Conservation (phyloP, 2,113 vertebrate species). For the Fukomys damarensis region DNA sequence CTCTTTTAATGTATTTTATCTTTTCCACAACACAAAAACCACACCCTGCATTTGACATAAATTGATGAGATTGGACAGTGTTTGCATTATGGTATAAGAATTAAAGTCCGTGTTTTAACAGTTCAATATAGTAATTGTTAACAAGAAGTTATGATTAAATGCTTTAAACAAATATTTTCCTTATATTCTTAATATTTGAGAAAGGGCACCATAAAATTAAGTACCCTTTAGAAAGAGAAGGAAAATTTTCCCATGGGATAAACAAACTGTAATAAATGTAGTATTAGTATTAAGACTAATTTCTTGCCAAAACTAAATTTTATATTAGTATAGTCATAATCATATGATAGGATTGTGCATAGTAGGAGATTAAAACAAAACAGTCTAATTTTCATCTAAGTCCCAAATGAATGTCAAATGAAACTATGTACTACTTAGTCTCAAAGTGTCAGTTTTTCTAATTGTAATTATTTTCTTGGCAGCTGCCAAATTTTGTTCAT, state of each 20-base stretch:
- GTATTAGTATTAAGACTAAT: not conserved
- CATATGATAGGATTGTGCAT: not conserved
- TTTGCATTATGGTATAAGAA: not conserved
- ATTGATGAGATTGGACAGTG: not conserved
- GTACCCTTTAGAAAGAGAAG: not conserved
- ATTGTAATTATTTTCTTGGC: not conserved
- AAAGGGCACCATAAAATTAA: not conserved
- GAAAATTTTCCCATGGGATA: not conserved
- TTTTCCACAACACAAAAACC: not conserved
- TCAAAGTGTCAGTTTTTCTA: not conserved
- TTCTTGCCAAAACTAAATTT: conserved; percentile 8
- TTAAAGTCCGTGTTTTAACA: not conserved
- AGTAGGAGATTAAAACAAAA: not conserved
- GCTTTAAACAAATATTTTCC: not conserved
- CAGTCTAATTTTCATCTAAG: not conserved
- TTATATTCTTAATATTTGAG: not conserved
- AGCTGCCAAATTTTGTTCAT: not conserved
- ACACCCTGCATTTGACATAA: not conserved
- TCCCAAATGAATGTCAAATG: not conserved
- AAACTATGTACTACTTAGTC: not conserved
- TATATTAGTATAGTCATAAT: not conserved
- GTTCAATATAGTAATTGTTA: not conserved
- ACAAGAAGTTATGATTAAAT: not conserved
- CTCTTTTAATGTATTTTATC: not conserved
- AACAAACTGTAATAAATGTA: not conserved